Conservation (phyloP, 2,888 invertebrate genomes). For the Meghimatium bilineatum region DNA sequence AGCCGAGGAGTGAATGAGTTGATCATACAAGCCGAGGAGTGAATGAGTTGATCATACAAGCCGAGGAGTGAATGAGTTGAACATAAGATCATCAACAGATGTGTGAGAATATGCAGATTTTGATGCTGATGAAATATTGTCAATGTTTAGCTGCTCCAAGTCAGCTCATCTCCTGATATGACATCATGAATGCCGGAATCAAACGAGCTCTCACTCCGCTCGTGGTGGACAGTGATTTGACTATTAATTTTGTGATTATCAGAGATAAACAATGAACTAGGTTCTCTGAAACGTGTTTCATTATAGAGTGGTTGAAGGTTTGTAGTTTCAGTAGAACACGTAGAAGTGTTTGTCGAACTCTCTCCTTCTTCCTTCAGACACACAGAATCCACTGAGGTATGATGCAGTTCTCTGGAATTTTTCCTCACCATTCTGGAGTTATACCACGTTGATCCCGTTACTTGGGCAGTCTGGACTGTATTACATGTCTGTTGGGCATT, state of each 20-base stretch:
- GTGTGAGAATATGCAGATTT: no score
- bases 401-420: not conserved
- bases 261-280: not conserved
- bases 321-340: not conserved
- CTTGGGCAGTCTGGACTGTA: slow-evolving; percentile 10
- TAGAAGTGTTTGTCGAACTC: not conserved
- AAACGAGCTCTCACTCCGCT: slow-evolving; percentile 60
- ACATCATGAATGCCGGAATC: slow-evolving; percentile 64
- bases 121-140: not conserved
- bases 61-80: no score
- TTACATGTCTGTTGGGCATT: not conserved
- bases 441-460: slow-evolving; percentile 11
- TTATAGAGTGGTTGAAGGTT: not conserved
- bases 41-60: no score
- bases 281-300: not conserved
- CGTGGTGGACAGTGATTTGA: slow-evolving; percentile 47
- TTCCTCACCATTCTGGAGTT: not conserved
- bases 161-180: slow-evolving; percentile 14
- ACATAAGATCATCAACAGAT: no score
- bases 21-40: no score
- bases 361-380: not conserved
- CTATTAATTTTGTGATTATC: slow-evolving; percentile 15
- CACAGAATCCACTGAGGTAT: not conserved
- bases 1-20: no score
- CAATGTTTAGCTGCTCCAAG: slow-evolving; percentile 16